These are phyloP conservation scores for Exaiptasia diaphana DNA, from an alignment of 64 coral and sea anemone genomes.

Conservation along the genomic window DNA sequence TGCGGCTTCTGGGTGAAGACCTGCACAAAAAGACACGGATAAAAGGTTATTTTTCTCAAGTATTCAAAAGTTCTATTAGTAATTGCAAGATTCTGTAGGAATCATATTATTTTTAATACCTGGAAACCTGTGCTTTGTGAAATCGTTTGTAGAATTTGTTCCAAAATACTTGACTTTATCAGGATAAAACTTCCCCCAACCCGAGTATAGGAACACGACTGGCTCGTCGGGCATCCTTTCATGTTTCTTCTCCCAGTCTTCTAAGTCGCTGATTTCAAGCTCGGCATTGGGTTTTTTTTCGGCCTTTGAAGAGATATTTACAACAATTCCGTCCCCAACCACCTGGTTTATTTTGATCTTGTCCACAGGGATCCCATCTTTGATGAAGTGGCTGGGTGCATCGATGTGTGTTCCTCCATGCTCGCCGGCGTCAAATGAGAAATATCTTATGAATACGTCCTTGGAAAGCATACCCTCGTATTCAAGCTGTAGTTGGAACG, in stretches of 20 bases:
- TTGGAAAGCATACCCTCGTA: background rate
- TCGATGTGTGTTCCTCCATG: slow-evolving; percentile 60
- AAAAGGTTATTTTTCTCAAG: background rate
- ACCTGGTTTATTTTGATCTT: slow-evolving; percentile 33
- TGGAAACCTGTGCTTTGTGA: background rate
- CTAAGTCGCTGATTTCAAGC: slow-evolving; percentile 35
- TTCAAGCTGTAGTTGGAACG: background rate
- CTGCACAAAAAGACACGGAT: slow-evolving; percentile 12
- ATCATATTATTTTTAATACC: background rate
- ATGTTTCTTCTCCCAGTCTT: slow-evolving; percentile 51
- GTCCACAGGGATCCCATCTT: background rate
- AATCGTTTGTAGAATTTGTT: background rate
- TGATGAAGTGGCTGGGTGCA: slow-evolving; percentile 31
- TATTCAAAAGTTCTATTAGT: background rate
- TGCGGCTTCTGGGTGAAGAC: slow-evolving; percentile 13
- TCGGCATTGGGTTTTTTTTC: slow-evolving; percentile 29
- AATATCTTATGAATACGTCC: background rate
- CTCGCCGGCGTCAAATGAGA: background rate
- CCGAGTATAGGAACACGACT: slow-evolving; percentile 53
- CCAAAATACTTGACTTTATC: slow-evolving; percentile 18
- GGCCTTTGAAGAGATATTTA: slow-evolving; percentile 49
- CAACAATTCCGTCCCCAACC: slow-evolving; percentile 50
- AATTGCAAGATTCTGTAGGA: too few relatives aligned
- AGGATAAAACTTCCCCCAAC: slow-evolving; percentile 57
- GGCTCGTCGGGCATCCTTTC: slow-evolving; percentile 44